Conservation (phyloP, 2,113 vertebrate species). For the Campylorhamphus procurvoides region DNA sequence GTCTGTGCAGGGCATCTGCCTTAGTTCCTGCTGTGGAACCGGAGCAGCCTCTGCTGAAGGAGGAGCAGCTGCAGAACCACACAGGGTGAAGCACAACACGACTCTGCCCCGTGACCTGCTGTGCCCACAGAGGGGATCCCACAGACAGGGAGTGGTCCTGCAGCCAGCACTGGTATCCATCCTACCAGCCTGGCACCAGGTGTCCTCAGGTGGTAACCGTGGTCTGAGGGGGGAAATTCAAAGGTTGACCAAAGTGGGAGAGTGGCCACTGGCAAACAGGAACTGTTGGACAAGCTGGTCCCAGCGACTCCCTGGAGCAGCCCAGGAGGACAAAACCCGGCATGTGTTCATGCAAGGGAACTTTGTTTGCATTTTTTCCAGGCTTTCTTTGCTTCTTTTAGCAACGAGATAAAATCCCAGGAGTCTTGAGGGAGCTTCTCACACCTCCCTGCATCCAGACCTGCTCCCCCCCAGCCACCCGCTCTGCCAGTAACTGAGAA, state of each 20-base stretch:
- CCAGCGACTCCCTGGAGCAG: neutral
- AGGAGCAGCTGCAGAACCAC: neutral
- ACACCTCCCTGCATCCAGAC: neutral
- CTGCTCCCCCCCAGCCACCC: neutral
- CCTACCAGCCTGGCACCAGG: neutral
- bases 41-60: neutral
- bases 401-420: neutral
- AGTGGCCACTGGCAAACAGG: neutral
- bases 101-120: neutral
- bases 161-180: neutral
- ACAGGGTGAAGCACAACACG: neutral
- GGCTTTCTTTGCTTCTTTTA: neutral
- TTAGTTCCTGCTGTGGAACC: neutral
- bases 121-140: neutral
- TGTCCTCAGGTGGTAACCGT: neutral
- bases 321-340: neutral
- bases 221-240: neutral
- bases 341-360: accelerated
- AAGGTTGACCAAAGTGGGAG: neutral
- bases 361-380: neutral
- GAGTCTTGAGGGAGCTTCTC: neutral
- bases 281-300: neutral
- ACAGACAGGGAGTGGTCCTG: neutral
- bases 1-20: neutral
- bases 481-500: neutral